Evolutionary conservation across 1,140 invertebrate genomes (phyloP).

Genomic region (Caenorhabditis briggsae): DNA sequence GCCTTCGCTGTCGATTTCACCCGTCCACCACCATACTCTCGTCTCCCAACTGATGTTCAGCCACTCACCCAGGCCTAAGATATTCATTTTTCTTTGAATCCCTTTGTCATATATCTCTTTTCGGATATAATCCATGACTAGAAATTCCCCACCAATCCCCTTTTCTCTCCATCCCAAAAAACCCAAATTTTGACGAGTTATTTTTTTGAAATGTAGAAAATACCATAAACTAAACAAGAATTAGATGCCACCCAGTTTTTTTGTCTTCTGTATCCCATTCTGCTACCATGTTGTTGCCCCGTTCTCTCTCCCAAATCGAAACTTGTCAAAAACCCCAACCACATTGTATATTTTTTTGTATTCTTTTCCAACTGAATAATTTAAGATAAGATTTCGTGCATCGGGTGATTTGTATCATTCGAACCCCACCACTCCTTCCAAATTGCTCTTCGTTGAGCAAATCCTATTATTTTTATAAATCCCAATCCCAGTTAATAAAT

Average conservation of each 20-base stretch:
- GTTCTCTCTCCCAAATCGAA: background rate
- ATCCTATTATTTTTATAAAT: too few relatives aligned
- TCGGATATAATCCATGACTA: conserved; percentile 18
- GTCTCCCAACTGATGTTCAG: conserved; percentile 56
- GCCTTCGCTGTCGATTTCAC: conserved; percentile 77
- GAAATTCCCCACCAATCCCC: background rate
- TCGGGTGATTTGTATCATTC: conserved; percentile 42
- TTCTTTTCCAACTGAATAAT: background rate
- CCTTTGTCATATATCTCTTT: conserved; percentile 2
- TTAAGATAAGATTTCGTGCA: background rate
- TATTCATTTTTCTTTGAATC: background rate
- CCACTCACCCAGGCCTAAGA: conserved; percentile 61
- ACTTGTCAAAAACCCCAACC: background rate
- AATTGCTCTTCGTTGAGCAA: too few relatives aligned
- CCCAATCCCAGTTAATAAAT: too few relatives aligned
- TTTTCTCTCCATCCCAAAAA: background rate
- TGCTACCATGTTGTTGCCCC: conserved; percentile 36
- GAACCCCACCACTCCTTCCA: background rate
- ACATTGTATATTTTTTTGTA: background rate
- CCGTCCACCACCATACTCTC: conserved; percentile 74
- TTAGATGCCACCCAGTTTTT: background rate
- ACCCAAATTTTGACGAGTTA: conserved; percentile 28
- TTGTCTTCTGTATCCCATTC: background rate
- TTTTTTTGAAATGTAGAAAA: background rate
- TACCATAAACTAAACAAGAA: background rate